Conservation (phyloP, 2,888 invertebrate species). For the Phortica magna region DNA sequence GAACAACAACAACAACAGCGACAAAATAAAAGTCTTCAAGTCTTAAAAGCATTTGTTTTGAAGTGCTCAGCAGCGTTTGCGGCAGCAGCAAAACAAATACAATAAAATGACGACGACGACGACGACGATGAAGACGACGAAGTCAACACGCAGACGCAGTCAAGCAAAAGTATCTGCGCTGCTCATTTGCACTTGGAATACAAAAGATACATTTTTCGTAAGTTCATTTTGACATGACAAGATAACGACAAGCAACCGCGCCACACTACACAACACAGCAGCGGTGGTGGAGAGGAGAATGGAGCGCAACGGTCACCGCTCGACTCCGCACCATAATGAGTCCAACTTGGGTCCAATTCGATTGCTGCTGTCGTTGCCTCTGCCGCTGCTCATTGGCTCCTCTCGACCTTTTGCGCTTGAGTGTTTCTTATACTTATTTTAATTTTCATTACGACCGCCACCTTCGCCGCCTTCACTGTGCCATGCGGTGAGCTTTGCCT, state of each 20-base stretch:
- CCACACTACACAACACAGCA: conserved; percentile 17
- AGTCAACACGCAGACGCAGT: conserved; percentile 45
- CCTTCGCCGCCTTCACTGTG: conserved; percentile 39
- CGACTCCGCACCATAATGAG: conserved; percentile 13
- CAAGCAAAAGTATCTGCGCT: conserved; percentile 55
- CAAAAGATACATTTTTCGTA: conserved; percentile 73
- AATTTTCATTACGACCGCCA: conserved; percentile 69
- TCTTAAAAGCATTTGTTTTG: conserved; percentile 69
- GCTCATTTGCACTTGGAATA: conserved; percentile 74
- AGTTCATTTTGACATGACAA: conserved; percentile 76
- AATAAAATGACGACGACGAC: conserved; percentile 72
- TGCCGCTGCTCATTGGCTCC: conserved; percentile 61
- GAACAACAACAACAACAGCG: conserved; percentile 56
- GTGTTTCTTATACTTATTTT: conserved; percentile 62
- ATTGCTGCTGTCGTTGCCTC: not conserved
- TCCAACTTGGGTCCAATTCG: conserved; percentile 4
- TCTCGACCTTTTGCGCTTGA: conserved; percentile 63
- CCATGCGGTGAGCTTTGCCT: not conserved
- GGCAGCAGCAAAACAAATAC: conserved; percentile 61
- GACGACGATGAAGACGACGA: conserved; percentile 56
- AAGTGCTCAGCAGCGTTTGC: conserved; percentile 44
- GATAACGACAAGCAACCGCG: conserved; percentile 72
- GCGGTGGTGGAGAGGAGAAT: not conserved
- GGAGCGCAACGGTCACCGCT: conserved; percentile 43
- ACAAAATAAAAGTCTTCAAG: conserved; percentile 64